Conservation (phyloP, 2,113 vertebrate species). For the Pangasianodon gigas region DNA sequence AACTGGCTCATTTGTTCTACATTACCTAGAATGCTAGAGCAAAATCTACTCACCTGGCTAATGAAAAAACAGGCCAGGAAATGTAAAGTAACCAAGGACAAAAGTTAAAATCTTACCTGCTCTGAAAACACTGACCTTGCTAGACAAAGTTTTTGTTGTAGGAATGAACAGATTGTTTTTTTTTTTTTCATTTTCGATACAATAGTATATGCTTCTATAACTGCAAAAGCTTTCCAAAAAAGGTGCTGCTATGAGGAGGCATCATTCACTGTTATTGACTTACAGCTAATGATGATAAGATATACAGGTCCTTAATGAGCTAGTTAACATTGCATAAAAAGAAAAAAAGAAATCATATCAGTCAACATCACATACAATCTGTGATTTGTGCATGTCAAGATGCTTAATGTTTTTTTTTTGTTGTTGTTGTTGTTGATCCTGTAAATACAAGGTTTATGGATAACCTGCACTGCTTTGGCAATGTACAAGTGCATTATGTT, state of each 20-base stretch:
- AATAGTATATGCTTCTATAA: not conserved
- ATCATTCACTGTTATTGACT: not conserved
- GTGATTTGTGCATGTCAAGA: not conserved
- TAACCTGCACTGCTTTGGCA: not conserved
- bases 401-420: not conserved
- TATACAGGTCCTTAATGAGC: not conserved
- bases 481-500: not conserved
- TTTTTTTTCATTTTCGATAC: not conserved
- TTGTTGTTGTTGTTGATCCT: not conserved
- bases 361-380: not conserved
- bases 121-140: not conserved
- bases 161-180: not conserved
- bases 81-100: not conserved
- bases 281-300: not conserved
- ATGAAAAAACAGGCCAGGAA: not conserved
- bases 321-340: not conserved
- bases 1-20: not conserved
- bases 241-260: not conserved
- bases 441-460: not conserved
- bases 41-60: not conserved
- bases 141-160: not conserved
- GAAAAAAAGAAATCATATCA: not conserved
- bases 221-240: not conserved
- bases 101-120: not conserved
- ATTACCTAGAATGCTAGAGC: conserved; percentile 8